Conservation (phyloP, 2,888 invertebrate species). For the Eristalis intricaria region DNA sequence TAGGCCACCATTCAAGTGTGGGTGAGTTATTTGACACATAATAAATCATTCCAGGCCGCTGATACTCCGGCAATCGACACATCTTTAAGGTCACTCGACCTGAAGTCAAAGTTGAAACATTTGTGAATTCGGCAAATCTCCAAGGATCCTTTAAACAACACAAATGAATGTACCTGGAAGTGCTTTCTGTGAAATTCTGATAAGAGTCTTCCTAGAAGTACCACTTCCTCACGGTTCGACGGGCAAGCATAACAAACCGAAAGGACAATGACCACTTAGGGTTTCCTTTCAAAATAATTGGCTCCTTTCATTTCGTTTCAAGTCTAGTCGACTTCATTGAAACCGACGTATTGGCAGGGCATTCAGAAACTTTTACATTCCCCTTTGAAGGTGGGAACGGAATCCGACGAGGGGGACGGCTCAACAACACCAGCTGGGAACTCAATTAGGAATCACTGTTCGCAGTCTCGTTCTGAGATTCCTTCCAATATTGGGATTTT, state of each 20-base stretch:
- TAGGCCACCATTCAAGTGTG: not conserved
- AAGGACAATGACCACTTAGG: slow-evolving; percentile 34
- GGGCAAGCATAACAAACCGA: slow-evolving; percentile 25
- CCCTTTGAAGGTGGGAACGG: not conserved
- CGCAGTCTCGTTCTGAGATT: not conserved
- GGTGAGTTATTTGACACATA: not conserved
- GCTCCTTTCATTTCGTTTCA: slow-evolving; percentile 1
- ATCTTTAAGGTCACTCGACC: not conserved
- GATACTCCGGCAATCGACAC: not conserved
- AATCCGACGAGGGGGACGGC: not conserved
- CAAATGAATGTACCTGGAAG: slow-evolving; percentile 4
- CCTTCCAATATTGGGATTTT: not conserved
- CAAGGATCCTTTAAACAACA: not conserved
- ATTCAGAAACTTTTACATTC: not conserved
- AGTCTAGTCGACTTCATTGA: not conserved
- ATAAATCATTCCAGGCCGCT: not conserved
- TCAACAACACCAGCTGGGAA: not conserved
- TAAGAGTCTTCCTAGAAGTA: not conserved
- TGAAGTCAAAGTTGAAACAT: not conserved
- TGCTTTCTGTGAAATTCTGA: not conserved
- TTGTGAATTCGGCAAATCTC: not conserved
- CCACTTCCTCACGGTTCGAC: slow-evolving; percentile 7
- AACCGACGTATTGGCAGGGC: not conserved
- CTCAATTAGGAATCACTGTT: not conserved
- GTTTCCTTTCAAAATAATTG: slow-evolving; percentile 35